These are phyloP conservation scores for Cranoglanis bouderius DNA, from an alignment of 2,113 vertebrate species.

Conservation along the genomic window DNA sequence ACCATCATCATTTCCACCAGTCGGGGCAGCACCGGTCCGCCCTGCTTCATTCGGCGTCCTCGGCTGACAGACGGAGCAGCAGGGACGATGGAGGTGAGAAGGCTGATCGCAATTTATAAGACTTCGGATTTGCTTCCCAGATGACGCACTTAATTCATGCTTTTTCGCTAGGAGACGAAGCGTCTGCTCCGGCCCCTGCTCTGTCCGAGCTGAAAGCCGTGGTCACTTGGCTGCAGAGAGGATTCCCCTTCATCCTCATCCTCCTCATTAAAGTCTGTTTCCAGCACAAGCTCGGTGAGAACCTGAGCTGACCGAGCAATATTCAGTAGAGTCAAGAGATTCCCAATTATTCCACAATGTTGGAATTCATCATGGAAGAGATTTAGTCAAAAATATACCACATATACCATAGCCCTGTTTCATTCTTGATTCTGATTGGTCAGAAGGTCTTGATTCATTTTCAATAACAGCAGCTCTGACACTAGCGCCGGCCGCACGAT, in stretches of 20 bases:
- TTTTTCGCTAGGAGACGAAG: constrained; percentile 37
- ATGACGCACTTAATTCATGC: too few species aligned
- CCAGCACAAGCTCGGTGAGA: constrained; percentile 93
- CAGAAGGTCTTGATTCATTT: not conserved
- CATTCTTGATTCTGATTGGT: not conserved
- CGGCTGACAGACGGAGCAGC: constrained; percentile 79
- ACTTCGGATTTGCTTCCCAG: not conserved
- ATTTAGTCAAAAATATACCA: not conserved
- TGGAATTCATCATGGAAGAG: not conserved
- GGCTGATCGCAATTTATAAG: too few species aligned
- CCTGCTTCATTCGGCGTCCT: constrained; percentile 83
- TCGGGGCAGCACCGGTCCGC: constrained; percentile 82
- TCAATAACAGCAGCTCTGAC: not conserved
- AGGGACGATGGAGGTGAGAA: constrained; percentile 79
- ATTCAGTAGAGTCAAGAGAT: not conserved
- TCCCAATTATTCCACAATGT: not conserved
- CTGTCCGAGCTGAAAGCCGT: constrained; percentile 90
- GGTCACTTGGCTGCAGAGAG: constrained; percentile 92
- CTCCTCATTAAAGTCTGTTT: constrained; percentile 95
- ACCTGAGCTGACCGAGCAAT: not conserved
- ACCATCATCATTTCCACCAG: constrained; percentile 83
- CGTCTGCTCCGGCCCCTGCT: constrained; percentile 86
- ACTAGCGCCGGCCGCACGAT: too few species aligned
- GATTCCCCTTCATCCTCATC: constrained; percentile 95
- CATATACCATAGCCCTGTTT: not conserved